Evolutionary conservation across 2,113 vertebrate genomes (phyloP).

Genomic region (Cariama cristata): DNA sequence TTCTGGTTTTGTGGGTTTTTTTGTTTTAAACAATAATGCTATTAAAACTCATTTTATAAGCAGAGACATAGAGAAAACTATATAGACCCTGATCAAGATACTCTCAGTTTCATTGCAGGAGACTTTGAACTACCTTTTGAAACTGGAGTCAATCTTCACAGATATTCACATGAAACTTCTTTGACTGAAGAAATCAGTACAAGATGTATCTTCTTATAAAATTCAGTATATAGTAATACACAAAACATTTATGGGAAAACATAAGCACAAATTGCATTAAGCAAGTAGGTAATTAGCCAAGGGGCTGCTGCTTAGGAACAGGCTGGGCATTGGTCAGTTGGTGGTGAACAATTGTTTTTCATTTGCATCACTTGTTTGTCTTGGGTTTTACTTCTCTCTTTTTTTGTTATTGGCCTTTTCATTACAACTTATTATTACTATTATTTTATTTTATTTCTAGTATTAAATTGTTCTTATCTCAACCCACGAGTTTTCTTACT

Average conservation of each 20-base stretch:
- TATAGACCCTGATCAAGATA: neutral
- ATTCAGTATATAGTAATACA: neutral
- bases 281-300: neutral
- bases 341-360: too few species aligned
- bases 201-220: neutral
- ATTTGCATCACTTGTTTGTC: too few species aligned
- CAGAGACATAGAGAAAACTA: neutral
- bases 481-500: too few species aligned
- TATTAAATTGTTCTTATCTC: too few species aligned
- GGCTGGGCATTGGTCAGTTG: too few species aligned
- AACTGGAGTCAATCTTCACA: neutral
- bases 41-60: neutral
- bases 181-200: constrained; percentile 10
- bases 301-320: too few species aligned
- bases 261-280: neutral
- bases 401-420: too few species aligned
- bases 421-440: too few species aligned
- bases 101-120: constrained; percentile 39
- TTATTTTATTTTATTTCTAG: too few species aligned
- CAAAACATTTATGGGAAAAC: neutral
- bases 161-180: neutral
- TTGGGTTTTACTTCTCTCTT: too few species aligned
- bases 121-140: neutral
- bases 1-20: neutral
- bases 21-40: neutral